Evolutionary conservation across 2,888 invertebrate species (phyloP).

Genomic region (Aplocera efformata): DNA sequence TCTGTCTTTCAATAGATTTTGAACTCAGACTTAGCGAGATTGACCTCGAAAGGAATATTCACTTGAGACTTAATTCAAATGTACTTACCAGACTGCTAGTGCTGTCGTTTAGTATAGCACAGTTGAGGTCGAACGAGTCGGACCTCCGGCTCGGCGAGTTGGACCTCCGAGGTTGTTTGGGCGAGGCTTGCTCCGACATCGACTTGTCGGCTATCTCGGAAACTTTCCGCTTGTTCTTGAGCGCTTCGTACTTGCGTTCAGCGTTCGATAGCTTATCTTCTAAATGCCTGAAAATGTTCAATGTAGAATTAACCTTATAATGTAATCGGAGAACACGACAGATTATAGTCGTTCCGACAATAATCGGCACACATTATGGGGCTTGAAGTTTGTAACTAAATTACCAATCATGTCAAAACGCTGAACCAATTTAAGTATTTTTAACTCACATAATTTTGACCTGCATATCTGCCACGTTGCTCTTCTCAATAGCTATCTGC

Average conservation of each 20-base stretch:
- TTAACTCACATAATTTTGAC: constrained; percentile 42
- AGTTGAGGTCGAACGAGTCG: constrained; percentile 20
- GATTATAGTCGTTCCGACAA: too few species aligned
- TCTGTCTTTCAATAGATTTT: too few species aligned
- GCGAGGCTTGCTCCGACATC: constrained; percentile 9
- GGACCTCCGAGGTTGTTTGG: constrained; percentile 23
- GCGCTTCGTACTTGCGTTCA: constrained; percentile 33
- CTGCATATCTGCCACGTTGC: constrained; percentile 36
- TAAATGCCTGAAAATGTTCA: constrained; percentile 32
- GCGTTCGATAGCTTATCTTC: constrained; percentile 35
- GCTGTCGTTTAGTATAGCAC: constrained; percentile 24
- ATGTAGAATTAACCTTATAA: too few species aligned
- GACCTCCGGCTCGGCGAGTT: constrained; percentile 5
- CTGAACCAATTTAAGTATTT: too few species aligned
- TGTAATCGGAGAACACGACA: too few species aligned
- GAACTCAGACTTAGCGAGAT: too few species aligned
- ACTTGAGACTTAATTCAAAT: too few species aligned
- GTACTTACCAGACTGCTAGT: constrained; percentile 47
- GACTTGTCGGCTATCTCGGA: constrained; percentile 19
- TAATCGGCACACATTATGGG: too few species aligned
- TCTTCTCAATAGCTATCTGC: constrained; percentile 42
- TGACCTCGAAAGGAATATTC: too few species aligned
- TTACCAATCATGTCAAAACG: too few species aligned
- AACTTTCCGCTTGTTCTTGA: constrained; percentile 39
- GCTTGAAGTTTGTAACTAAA: too few species aligned